These are phyloP conservation scores for Syrista parreyssii DNA, from an alignment of 2,888 invertebrate genomes.

Conservation along the genomic window DNA sequence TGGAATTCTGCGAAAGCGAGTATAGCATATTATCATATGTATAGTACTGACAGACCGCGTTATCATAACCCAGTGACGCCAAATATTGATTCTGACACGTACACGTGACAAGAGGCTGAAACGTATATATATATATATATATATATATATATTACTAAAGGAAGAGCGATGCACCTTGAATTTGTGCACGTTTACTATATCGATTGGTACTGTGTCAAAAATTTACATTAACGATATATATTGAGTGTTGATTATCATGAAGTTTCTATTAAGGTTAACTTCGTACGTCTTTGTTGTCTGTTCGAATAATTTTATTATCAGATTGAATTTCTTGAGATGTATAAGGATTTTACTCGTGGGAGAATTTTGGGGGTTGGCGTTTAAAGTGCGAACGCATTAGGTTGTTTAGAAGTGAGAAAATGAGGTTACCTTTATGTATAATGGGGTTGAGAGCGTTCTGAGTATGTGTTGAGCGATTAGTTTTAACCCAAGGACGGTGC, in stretches of 20 bases:
- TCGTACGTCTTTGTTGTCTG: neutral
- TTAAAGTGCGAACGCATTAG: neutral
- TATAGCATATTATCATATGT: constrained; percentile 4
- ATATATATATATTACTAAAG: neutral
- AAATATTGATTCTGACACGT: constrained; percentile 66
- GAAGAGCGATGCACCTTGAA: constrained; percentile 1
- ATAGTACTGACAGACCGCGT: constrained; percentile 41
- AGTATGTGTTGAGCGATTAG: neutral
- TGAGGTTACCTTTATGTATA: neutral
- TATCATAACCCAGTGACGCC: constrained; percentile 65
- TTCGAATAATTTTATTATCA: neutral
- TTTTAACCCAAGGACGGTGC: neutral
- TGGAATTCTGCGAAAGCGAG: constrained; percentile 15
- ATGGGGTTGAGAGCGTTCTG: neutral
- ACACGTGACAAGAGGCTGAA: constrained; percentile 57
- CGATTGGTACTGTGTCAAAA: neutral
- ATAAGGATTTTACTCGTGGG: too few relatives aligned
- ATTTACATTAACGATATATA: neutral
- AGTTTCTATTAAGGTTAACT: neutral
- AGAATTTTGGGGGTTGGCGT: neutral
- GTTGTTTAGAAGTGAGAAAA: neutral
- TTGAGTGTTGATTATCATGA: neutral
- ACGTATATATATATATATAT: constrained; percentile 9
- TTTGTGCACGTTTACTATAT: neutral
- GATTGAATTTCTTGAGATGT: too few relatives aligned